Evolutionary conservation across 2,888 invertebrate genomes (phyloP).

Genomic region (Heterodera filipjevi): DNA sequence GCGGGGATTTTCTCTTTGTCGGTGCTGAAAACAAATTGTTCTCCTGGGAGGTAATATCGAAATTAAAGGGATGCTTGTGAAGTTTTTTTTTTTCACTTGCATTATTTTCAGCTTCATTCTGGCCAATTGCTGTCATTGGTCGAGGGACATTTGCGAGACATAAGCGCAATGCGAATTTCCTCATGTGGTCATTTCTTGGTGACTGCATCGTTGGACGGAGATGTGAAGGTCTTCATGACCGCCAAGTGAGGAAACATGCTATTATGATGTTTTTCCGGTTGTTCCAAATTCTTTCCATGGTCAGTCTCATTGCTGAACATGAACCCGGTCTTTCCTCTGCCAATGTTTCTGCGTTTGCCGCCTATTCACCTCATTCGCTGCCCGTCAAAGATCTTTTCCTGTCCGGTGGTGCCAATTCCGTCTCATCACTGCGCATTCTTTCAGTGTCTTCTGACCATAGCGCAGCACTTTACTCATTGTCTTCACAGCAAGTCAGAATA

Average conservation of each 20-base stretch:
- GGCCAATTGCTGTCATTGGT: conserved; percentile 51
- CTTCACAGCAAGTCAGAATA: conserved; percentile 23
- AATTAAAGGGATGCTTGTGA: neutral
- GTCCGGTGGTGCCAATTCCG: conserved; percentile 42
- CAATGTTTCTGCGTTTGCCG: neutral
- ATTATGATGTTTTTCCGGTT: neutral
- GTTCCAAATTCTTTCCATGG: neutral
- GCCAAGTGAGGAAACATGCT: conserved; percentile 45
- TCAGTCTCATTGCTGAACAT: conserved; percentile 6
- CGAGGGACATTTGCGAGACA: conserved; percentile 54
- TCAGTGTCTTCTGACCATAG: conserved; percentile 51
- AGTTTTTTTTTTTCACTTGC: neutral
- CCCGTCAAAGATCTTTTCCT: conserved; percentile 48
- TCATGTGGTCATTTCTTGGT: conserved; percentile 50
- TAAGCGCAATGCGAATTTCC: conserved; percentile 47
- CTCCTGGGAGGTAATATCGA: conserved; percentile 47
- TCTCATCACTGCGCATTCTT: conserved; percentile 43
- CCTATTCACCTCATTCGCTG: conserved; percentile 49
- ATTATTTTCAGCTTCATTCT: conserved; percentile 43
- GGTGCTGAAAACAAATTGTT: conserved; percentile 51
- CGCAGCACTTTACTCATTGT: conserved; percentile 45
- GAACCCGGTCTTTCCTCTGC: neutral
- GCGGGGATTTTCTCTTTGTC: conserved; percentile 51
- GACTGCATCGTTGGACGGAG: conserved; percentile 51
- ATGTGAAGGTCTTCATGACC: conserved; percentile 50